A percentile compares a stretch with the other conserved stretches of the same genome.
Evolutionary conservation across 1,140 invertebrate species (phyloP).

Genomic region (Aporrectodea caliginosa): DNA sequence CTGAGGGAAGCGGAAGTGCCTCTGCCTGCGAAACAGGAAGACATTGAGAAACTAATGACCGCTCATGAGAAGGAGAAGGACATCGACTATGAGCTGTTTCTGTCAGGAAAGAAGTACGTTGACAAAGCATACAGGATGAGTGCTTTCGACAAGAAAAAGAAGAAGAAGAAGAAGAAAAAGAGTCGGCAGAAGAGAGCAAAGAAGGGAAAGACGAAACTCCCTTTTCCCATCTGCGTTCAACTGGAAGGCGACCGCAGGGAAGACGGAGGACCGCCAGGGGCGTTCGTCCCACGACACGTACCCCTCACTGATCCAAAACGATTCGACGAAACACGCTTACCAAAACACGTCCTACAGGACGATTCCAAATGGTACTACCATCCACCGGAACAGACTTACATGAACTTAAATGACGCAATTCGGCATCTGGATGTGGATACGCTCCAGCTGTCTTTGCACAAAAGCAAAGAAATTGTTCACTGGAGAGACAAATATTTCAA

Average conservation of each 20-base stretch:
- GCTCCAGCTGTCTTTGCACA: constrained; percentile 41
- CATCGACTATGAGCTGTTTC: constrained; percentile 53
- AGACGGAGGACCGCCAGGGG: constrained; percentile 50
- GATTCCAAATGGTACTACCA: constrained; percentile 55
- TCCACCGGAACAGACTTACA: constrained; percentile 49
- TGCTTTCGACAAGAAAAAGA: constrained; percentile 46
- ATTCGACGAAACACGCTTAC: constrained; percentile 51
- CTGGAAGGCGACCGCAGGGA: constrained; percentile 46
- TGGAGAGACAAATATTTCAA: constrained; percentile 55
- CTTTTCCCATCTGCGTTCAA: constrained; percentile 53
- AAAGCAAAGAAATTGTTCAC: constrained; percentile 49
- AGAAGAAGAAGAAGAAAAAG: constrained; percentile 52
- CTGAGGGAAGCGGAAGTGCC: constrained; percentile 44
- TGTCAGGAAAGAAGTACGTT: constrained; percentile 53
- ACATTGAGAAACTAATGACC: constrained; percentile 43
- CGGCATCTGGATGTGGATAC: constrained; percentile 51
- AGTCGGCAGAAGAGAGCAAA: constrained; percentile 43
- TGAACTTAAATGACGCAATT: constrained; percentile 54
- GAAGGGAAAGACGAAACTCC: constrained; percentile 53
- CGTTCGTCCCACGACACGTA: constrained; percentile 49
- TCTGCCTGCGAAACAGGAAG: constrained; percentile 41
- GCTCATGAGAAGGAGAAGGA: constrained; percentile 42
- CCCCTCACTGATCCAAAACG: constrained; percentile 52
- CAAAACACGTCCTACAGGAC: constrained; percentile 52
- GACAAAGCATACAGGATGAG: constrained; percentile 53